Percentiles rank a stretch among this genome's conserved stretches.
Evolutionary conservation across 2,888 invertebrate species (phyloP).

Genomic region (Andrena dorsata): DNA sequence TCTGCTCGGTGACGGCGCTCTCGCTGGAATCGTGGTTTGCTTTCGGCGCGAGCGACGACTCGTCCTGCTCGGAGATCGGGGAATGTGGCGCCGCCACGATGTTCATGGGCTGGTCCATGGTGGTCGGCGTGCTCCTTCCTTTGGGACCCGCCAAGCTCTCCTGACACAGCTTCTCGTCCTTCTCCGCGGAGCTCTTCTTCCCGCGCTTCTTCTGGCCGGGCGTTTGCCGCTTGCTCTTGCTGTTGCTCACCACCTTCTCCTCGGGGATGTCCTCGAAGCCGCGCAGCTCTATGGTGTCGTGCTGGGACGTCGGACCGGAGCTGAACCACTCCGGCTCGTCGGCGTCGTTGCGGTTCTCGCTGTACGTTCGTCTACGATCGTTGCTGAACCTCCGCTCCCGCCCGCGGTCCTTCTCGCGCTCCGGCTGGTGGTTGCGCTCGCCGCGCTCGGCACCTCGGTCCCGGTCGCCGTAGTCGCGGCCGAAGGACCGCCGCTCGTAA

Average conservation of each 20-base stretch:
- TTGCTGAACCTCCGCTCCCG: slow-evolving; percentile 86
- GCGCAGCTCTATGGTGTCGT: slow-evolving; percentile 96
- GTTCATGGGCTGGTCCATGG: slow-evolving; percentile 79
- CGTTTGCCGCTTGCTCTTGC: slow-evolving; percentile 83
- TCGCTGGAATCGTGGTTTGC: slow-evolving; percentile 71
- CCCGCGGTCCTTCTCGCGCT: slow-evolving; percentile 85
- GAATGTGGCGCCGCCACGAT: slow-evolving; percentile 81
- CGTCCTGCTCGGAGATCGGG: slow-evolving; percentile 82
- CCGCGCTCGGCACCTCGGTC: slow-evolving; percentile 77
- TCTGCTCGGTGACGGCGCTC: slow-evolving; percentile 69
- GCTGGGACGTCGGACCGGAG: slow-evolving; percentile 95
- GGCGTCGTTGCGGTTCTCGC: slow-evolving; percentile 86
- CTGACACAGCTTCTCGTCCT: slow-evolving; percentile 76
- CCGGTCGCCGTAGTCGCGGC: slow-evolving; percentile 85
- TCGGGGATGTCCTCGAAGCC: slow-evolving; percentile 93
- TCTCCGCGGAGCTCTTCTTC: slow-evolving; percentile 84
- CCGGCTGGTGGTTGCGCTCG: slow-evolving; percentile 78
- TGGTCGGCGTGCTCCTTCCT: slow-evolving; percentile 84
- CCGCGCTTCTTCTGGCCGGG: slow-evolving; percentile 85
- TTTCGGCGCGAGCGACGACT: slow-evolving; percentile 69
- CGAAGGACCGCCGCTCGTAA: slow-evolving; percentile 86
- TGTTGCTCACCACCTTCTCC: slow-evolving; percentile 77
- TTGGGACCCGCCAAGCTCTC: slow-evolving; percentile 77
- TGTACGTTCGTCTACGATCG: slow-evolving; percentile 86
- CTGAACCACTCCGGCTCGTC: slow-evolving; percentile 97